Conservation (phyloP, 2,797 vertebrate species). For the Halcyon chelicuti region DNA sequence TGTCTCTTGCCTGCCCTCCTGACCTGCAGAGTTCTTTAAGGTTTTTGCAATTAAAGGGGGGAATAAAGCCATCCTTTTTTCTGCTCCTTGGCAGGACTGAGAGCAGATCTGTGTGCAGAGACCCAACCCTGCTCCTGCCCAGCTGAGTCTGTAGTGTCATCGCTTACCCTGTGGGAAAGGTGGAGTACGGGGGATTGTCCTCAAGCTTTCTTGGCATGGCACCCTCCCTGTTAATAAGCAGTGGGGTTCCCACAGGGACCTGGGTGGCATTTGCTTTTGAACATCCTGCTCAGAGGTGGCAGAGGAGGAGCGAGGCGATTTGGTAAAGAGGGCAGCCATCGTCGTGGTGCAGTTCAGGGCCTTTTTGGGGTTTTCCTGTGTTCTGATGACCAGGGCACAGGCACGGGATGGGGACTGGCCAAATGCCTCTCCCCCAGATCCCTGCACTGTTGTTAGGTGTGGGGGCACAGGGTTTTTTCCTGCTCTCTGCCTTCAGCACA, state of each 20-base stretch:
- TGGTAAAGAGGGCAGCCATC: not conserved
- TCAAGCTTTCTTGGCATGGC: rapidly evolving
- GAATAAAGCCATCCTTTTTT: not conserved
- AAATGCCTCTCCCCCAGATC: not conserved
- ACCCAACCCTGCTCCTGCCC: not conserved
- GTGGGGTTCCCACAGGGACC: not conserved
- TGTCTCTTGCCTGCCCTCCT: not conserved
- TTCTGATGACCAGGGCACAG: not conserved
- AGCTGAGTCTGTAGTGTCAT: not conserved
- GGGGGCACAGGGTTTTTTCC: not conserved
- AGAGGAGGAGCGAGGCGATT: not conserved
- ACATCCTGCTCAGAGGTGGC: not conserved
- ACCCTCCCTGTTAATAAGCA: not conserved
- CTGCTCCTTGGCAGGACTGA: not conserved
- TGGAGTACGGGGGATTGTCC: rapidly evolving
- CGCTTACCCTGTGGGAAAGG: not conserved
- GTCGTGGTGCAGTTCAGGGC: not conserved
- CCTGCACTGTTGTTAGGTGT: not conserved
- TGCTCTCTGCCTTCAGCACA: not conserved
- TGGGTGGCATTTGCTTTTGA: not conserved
- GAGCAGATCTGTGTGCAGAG: not conserved
- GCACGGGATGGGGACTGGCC: not conserved
- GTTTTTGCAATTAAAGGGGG: not conserved
- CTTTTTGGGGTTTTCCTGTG: not conserved
- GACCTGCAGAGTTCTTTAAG: not conserved